Evolutionary conservation across 23 tunicate genomes (phyloP).

Genomic region (Trididemnum nubilum): DNA sequence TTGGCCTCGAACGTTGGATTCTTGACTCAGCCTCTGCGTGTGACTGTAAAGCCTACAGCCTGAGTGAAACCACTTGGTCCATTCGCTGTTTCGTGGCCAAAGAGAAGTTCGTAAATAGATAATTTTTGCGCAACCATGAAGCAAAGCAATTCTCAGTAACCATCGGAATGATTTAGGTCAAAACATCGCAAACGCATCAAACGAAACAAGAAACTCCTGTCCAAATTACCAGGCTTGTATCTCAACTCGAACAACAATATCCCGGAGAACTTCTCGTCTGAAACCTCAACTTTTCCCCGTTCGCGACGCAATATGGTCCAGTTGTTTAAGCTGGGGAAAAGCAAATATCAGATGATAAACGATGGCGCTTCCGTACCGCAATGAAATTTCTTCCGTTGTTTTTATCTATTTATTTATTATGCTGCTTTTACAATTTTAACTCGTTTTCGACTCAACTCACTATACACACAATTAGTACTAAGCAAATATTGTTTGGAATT

Average conservation of each 20-base stretch:
- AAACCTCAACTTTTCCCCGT: slow-evolving; percentile 22
- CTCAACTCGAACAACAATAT: slow-evolving; percentile 15
- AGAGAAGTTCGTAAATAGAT: no score
- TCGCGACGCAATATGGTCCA: background rate
- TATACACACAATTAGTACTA: no score
- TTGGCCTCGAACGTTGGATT: no score
- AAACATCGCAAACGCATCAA: slow-evolving; percentile 27
- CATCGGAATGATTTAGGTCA: no score
- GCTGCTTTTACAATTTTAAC: background rate
- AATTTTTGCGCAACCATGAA: no score
- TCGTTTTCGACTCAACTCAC: no score
- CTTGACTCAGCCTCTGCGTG: no score
- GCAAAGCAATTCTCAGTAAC: no score
- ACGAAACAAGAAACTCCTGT: slow-evolving; percentile 21
- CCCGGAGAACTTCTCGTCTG: background rate
- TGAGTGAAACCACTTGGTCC: no score
- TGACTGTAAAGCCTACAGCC: no score
- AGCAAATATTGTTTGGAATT: no score
- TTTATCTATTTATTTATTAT: background rate
- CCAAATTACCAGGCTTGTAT: background rate
- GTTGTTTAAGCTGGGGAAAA: background rate
- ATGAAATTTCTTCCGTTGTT: background rate
- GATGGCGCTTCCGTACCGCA: background rate
- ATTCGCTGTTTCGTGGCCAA: no score
- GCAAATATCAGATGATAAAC: background rate